phyloP scores from a whole-genome alignment of 2,797 vertebrate species.

The Falco rusticolus region DNA sequence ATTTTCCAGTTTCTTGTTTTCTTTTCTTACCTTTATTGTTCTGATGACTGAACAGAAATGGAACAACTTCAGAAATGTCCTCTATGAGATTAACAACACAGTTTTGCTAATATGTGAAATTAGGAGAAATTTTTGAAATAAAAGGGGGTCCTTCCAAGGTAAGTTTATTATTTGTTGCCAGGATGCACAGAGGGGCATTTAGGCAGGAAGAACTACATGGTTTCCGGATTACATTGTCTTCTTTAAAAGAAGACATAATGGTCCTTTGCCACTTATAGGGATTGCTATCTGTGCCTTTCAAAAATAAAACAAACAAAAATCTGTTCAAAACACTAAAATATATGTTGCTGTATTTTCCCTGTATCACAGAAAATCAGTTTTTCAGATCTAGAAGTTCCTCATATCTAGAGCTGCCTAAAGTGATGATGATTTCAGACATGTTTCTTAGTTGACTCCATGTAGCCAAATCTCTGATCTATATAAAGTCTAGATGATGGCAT shows the following conservation, averaged over 20 bases:
- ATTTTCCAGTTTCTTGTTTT: neutral
- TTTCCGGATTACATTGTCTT: neutral
- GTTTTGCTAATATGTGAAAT: neutral
- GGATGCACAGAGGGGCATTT: neutral
- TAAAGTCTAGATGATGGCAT: neutral
- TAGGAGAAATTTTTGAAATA: neutral
- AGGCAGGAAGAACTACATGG: neutral
- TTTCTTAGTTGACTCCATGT: neutral
- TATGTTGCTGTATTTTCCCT: neutral
- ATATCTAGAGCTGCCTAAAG: neutral
- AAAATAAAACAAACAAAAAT: neutral
- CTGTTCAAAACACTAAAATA: neutral
- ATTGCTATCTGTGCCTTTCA: neutral
- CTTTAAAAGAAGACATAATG: neutral
- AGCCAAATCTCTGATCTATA: neutral
- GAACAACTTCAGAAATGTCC: neutral
- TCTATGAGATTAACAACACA: neutral
- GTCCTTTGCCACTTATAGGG: neutral
- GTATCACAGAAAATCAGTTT: neutral
- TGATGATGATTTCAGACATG: neutral
- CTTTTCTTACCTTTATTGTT: neutral
- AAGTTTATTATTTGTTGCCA: neutral
- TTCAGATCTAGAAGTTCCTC: neutral
- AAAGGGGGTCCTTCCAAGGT: neutral
- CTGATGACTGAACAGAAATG: neutral